Evolutionary conservation across 64 coral and sea anemone species (phyloP).

Genomic region (Montipora capricornis): DNA sequence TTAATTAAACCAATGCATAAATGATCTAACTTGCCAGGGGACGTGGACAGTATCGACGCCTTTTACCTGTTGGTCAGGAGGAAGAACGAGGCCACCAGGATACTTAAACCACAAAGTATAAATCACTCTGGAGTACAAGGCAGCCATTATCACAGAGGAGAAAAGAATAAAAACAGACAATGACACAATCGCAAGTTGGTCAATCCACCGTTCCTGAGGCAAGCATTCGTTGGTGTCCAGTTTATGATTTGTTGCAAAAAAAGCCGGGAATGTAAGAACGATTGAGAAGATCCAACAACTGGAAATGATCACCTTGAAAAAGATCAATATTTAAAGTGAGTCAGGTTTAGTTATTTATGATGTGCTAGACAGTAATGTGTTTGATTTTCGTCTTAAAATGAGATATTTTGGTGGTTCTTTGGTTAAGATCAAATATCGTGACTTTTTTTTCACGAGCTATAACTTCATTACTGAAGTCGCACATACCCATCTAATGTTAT

Average conservation of each 20-base stretch:
- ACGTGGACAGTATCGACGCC: no score
- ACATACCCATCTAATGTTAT: no score
- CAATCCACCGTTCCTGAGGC: neutral
- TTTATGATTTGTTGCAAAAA: neutral
- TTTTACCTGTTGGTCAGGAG: neutral
- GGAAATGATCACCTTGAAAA: constrained; percentile 16
- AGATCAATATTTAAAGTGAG: neutral
- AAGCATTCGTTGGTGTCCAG: neutral
- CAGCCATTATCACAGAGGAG: neutral
- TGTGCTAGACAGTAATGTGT: no score
- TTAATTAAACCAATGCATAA: no score
- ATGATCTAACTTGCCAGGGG: neutral
- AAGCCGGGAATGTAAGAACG: neutral
- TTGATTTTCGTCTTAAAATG: no score
- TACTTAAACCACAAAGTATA: constrained; percentile 12
- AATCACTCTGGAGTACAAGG: constrained; percentile 42
- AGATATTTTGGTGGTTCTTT: no score
- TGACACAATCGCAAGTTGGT: neutral
- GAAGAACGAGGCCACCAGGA: neutral
- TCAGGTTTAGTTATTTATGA: neutral
- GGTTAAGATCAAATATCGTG: no score
- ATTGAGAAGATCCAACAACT: neutral
- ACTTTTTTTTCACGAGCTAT: no score
- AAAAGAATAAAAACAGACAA: neutral
- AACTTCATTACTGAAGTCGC: no score